phyloP scores from a whole-genome alignment of 2,888 invertebrate species.

The Drosophila koepferae region DNA sequence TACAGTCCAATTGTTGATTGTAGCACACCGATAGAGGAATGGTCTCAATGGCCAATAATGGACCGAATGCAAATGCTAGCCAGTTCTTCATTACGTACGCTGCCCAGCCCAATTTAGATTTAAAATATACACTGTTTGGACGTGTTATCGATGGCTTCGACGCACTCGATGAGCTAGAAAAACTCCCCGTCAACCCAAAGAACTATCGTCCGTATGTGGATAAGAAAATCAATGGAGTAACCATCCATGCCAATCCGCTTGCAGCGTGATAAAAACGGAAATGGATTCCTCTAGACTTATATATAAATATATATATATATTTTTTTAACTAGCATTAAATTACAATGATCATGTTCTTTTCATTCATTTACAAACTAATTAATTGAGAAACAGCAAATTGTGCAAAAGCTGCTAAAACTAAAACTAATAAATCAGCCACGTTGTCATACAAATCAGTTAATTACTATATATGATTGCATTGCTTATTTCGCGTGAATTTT shows the following conservation, averaged over 20 bases:
- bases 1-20: neutral
- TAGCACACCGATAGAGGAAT: conserved; percentile 93
- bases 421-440: conserved; percentile 60
- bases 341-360: conserved; percentile 32
- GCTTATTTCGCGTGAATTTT: conserved; percentile 58
- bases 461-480: conserved; percentile 69
- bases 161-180: conserved; percentile 97
- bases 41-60: conserved; percentile 99
- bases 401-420: conserved; percentile 68
- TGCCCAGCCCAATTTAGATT: conserved; percentile 97
- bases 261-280: conserved; percentile 87
- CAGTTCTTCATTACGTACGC: conserved; percentile 99
- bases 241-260: conserved; percentile 99
- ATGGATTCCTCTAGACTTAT: conserved; percentile 11
- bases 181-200: conserved; percentile 96
- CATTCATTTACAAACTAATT: conserved; percentile 65
- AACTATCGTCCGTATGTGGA: conserved; percentile 95
- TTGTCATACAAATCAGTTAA: conserved; percentile 41
- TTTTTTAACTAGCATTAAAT: conserved; percentile 67
- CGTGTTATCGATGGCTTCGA: conserved; percentile 99
- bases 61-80: conserved; percentile 98
- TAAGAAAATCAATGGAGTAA: conserved; percentile 93
- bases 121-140: conserved; percentile 98
- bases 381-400: conserved; percentile 75
- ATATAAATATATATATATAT: conserved; percentile 24